Conservation (phyloP, 2,888 invertebrate genomes). For the Nemotelus nigrinus region DNA sequence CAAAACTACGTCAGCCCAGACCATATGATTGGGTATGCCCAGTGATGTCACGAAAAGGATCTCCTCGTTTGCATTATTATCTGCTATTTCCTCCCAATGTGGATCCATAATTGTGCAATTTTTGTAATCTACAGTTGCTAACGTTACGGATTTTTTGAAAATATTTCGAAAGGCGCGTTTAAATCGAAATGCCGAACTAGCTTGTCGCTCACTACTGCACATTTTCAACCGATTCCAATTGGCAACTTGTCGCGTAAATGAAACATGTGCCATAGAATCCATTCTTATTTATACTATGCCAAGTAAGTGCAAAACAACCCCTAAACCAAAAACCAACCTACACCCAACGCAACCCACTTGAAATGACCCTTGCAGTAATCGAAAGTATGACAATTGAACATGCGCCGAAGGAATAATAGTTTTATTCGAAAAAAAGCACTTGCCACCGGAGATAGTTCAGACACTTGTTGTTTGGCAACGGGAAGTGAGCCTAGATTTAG, state of each 20-base stretch:
- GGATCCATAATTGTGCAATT: neutral
- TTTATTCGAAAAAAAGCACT: neutral
- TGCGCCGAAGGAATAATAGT: constrained; percentile 16
- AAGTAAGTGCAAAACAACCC: neutral
- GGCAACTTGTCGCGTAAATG: constrained; percentile 6
- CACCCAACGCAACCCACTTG: neutral
- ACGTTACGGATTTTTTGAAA: neutral
- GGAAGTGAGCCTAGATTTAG: too few relatives aligned
- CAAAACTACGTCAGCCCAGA: neutral
- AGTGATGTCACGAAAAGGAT: neutral
- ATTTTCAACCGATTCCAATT: constrained; percentile 36
- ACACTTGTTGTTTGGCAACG: too few relatives aligned
- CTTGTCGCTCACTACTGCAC: neutral
- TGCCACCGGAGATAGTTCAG: too few relatives aligned
- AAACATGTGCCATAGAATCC: neutral
- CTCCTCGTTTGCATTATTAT: constrained; percentile 38
- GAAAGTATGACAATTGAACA: constrained; percentile 27
- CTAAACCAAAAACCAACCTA: constrained; percentile 15
- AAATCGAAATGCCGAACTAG: neutral
- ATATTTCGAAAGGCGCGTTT: constrained; percentile 35
- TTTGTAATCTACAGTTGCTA: too few relatives aligned
- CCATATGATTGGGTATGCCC: neutral
- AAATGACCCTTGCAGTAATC: neutral
- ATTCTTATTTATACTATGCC: neutral
- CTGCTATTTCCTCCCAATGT: constrained; percentile 40